Conservation (phyloP, 2,113 vertebrate genomes). For the Tenebrosternarchus preto region DNA sequence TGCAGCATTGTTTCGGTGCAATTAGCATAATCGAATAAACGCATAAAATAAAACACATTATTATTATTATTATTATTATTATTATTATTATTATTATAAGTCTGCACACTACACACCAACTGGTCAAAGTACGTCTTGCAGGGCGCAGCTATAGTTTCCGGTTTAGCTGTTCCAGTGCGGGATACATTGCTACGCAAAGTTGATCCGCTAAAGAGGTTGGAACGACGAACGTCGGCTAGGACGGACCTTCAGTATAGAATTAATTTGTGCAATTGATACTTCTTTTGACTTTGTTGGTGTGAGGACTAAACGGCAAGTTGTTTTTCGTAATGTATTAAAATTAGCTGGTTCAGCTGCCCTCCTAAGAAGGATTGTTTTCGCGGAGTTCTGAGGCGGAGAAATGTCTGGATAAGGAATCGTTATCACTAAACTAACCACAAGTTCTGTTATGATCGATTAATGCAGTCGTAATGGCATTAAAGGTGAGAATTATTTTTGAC, state of each 20-base stretch:
- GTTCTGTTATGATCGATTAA: slow-evolving; percentile 71
- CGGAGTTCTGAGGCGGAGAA: slow-evolving; percentile 53
- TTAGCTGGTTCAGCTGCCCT: slow-evolving; percentile 17
- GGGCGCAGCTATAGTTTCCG: slow-evolving; percentile 67
- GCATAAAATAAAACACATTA: background rate
- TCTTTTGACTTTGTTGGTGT: background rate
- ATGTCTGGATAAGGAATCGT: slow-evolving; percentile 73
- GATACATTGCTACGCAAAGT: slow-evolving; percentile 37
- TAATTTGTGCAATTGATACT: background rate
- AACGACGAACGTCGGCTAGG: slow-evolving; percentile 9
- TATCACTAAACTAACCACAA: slow-evolving; percentile 56
- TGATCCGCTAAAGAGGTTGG: slow-evolving; percentile 45
- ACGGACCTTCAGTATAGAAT: background rate
- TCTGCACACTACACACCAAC: background rate
- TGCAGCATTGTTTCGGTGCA: no score
- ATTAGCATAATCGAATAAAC: no score
- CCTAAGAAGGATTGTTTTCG: slow-evolving; percentile 54
- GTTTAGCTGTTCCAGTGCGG: slow-evolving; percentile 54
- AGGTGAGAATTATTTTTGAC: slow-evolving; percentile 63
- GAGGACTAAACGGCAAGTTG: no score
- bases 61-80: background rate
- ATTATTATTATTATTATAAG: background rate
- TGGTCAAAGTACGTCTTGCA: slow-evolving; percentile 11
- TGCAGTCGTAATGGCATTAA: slow-evolving; percentile 71
- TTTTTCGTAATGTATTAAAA: slow-evolving; percentile 58